Percentiles rank a stretch among this genome's conserved stretches.
phyloP scores from a whole-genome alignment of 2,113 vertebrate genomes.

The Toxostoma redivivum region DNA sequence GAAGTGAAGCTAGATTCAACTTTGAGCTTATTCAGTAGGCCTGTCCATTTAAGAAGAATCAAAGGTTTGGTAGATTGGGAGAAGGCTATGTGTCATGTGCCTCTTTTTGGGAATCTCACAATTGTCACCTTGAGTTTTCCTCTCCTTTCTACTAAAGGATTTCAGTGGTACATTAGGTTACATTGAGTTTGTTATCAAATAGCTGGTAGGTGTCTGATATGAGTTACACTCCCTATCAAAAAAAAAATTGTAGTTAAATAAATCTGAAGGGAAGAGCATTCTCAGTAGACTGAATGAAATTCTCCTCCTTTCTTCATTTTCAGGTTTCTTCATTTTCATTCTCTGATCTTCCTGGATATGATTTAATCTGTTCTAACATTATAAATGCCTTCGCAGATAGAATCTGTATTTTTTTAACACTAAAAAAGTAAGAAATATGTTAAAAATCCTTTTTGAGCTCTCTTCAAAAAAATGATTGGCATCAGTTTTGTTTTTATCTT shows the following conservation, averaged over 20 bases:
- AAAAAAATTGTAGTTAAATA: not conserved
- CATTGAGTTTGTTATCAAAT: not conserved
- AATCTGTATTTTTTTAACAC: not conserved
- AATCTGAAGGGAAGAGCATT: not conserved
- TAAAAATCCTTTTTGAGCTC: not conserved
- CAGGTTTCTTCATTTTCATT: not conserved
- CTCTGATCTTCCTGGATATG: not conserved
- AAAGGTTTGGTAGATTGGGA: not conserved
- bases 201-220: not conserved
- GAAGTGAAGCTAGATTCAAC: not conserved
- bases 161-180: not conserved
- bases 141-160: not conserved
- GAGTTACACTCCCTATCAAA: fast-evolving
- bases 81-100: not conserved
- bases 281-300: not conserved
- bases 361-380: not conserved
- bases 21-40: not conserved
- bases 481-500: not conserved
- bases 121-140: not conserved
- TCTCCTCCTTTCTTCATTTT: not conserved
- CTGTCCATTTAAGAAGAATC: not conserved
- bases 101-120: not conserved
- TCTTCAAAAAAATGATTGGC: not conserved
- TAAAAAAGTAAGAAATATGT: not conserved
- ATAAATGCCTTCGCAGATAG: not conserved